A percentile compares a stretch with the other conserved stretches of the same genome.
Evolutionary conservation across 2,797 vertebrate species (phyloP).

Genomic region (Mus spretus): DNA sequence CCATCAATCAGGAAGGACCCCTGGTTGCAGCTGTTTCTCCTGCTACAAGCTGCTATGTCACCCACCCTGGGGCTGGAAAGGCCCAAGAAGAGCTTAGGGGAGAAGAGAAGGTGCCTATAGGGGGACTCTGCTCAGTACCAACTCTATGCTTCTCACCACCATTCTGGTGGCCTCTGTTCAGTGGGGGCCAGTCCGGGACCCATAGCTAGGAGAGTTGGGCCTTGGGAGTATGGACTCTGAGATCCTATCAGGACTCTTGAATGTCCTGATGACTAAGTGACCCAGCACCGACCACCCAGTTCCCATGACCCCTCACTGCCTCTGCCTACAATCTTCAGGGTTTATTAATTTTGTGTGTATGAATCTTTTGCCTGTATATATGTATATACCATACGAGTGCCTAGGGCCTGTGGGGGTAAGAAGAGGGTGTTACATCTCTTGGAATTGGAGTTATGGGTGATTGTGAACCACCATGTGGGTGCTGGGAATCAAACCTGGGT

Average conservation of each 20-base stretch:
- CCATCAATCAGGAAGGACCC: neutral
- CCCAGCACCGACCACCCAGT: neutral
- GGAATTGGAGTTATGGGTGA: neutral
- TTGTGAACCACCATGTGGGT: neutral
- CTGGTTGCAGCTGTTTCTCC: neutral
- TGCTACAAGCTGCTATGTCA: neutral
- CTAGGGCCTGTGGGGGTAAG: neutral
- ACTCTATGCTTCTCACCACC: neutral
- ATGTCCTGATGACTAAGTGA: neutral
- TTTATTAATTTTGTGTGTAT: neutral
- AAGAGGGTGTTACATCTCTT: neutral
- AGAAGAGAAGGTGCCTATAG: neutral
- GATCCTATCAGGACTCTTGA: accelerated
- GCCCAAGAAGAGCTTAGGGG: neutral
- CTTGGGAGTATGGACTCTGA: neutral
- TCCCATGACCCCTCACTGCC: neutral
- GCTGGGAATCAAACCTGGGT: neutral
- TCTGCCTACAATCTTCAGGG: neutral
- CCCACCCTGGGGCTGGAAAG: neutral
- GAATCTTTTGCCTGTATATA: neutral
- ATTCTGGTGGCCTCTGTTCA: neutral
- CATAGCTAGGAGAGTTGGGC: neutral
- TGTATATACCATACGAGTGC: no score
- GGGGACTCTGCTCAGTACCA: neutral
- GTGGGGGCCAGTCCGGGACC: neutral